Conservation (phyloP, 1,140 invertebrate genomes). For the Maconellicoccus hirsutus region DNA sequence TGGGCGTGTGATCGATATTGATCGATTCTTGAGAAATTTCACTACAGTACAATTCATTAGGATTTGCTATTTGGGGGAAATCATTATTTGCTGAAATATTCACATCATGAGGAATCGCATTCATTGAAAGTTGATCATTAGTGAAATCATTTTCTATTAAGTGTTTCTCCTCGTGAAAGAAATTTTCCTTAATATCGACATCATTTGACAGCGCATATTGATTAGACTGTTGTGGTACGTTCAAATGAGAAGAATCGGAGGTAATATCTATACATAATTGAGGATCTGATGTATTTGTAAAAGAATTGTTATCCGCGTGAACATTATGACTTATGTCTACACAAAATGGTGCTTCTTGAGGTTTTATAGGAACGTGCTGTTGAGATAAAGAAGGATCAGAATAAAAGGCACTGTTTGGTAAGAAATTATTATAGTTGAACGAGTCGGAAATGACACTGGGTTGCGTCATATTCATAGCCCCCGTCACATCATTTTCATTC, state of each 20-base stretch:
- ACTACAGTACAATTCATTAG: not conserved
- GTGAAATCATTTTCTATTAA: not conserved
- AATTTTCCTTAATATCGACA: not conserved
- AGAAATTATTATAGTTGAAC: slow-evolving; percentile 1
- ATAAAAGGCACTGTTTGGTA: not conserved
- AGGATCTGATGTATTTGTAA: not conserved
- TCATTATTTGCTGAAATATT: not conserved
- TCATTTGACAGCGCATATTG: not conserved
- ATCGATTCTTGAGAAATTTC: not conserved
- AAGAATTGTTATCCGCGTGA: not conserved
- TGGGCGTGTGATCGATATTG: not conserved
- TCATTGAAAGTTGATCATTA: not conserved
- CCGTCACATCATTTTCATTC: not conserved
- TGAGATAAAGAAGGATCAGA: not conserved
- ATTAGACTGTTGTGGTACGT: not conserved
- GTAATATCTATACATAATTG: not conserved
- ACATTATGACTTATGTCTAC: not conserved
- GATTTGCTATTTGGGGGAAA: not conserved
- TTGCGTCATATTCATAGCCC: not conserved
- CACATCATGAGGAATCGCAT: not conserved
- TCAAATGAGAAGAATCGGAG: not conserved
- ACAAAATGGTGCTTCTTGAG: not conserved
- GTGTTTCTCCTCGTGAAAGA: not conserved
- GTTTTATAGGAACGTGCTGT: not conserved
- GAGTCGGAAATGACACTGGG: not conserved